These are phyloP conservation scores for Bergia puertoricense DNA, from an alignment of 92 coral and sea anemone species.

Conservation along the genomic window DNA sequence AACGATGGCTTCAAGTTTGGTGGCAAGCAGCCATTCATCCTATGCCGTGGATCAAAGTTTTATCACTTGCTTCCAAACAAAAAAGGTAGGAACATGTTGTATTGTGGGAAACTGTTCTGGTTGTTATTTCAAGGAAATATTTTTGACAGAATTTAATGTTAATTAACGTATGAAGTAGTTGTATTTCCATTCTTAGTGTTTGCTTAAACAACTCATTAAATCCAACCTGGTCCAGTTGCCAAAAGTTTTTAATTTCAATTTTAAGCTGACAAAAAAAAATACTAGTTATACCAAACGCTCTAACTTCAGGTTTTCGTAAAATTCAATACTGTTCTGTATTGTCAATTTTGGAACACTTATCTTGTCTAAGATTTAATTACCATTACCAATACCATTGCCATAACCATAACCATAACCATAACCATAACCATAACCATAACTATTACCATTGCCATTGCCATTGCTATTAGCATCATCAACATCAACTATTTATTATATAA, in stretches of 20 bases:
- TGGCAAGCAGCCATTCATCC: not conserved
- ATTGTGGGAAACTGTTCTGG: not conserved
- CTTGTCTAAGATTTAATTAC: too few species aligned
- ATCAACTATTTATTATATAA: not conserved
- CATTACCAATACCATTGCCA: not conserved
- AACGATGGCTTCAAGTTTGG: conserved; percentile 9
- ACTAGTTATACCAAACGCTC: too few species aligned
- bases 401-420: not conserved
- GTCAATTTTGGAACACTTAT: too few species aligned
- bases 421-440: not conserved
- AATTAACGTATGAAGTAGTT: not conserved
- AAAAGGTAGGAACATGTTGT: not conserved
- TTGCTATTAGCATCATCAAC: too few species aligned
- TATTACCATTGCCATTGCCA: not conserved
- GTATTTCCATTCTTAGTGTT: not conserved
- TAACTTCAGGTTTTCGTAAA: too few species aligned
- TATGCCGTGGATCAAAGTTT: conserved; percentile 16
- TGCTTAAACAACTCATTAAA: not conserved
- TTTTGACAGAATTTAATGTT: too few species aligned
- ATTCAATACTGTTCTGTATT: too few species aligned
- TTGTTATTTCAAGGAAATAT: too few species aligned
- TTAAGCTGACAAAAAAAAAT: not conserved
- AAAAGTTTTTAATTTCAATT: not conserved
- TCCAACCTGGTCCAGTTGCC: not conserved
- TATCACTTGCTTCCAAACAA: conserved; percentile 4